Conservation (phyloP, 2,797 vertebrate genomes). For the Smutsia gigantea region DNA sequence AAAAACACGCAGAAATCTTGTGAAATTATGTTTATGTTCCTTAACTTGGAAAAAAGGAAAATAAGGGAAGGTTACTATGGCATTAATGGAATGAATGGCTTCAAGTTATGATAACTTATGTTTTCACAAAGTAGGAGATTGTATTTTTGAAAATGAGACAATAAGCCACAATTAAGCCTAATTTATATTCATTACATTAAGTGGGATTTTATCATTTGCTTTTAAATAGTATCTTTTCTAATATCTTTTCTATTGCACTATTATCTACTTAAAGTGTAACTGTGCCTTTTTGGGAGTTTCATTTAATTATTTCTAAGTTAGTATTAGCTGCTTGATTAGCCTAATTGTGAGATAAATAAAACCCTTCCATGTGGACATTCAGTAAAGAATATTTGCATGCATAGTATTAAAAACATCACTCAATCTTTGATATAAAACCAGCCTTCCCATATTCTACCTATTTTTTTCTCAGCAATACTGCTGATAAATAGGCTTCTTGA, state of each 20-base stretch:
- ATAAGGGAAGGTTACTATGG: background rate
- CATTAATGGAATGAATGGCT: conserved; percentile 21
- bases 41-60: conserved; percentile 44
- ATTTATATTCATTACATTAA: conserved; percentile 59
- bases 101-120: conserved; percentile 43
- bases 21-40: conserved; percentile 30
- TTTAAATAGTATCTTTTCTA: conserved; percentile 46
- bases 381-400: background rate
- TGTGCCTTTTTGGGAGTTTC: conserved; percentile 38
- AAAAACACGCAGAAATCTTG: conserved; percentile 26
- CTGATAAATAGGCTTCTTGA: conserved; percentile 6
- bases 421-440: conserved; percentile 8
- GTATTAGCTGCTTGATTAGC: conserved; percentile 54
- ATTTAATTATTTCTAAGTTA: conserved; percentile 52
- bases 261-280: conserved; percentile 54
- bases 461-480: background rate
- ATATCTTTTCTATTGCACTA: conserved; percentile 31
- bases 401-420: conserved; percentile 8
- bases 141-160: conserved; percentile 58
- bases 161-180: conserved; percentile 60
- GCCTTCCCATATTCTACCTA: background rate
- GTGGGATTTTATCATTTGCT: conserved; percentile 39
- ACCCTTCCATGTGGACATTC: conserved; percentile 13
- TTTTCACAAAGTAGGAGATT: background rate
- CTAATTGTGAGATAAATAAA: conserved; percentile 49